Percentiles rank a stretch among this genome's conserved stretches.
These are phyloP conservation scores for Didymodactylos carnosus DNA, from an alignment of 2,888 invertebrate genomes.

Conservation along the genomic window DNA sequence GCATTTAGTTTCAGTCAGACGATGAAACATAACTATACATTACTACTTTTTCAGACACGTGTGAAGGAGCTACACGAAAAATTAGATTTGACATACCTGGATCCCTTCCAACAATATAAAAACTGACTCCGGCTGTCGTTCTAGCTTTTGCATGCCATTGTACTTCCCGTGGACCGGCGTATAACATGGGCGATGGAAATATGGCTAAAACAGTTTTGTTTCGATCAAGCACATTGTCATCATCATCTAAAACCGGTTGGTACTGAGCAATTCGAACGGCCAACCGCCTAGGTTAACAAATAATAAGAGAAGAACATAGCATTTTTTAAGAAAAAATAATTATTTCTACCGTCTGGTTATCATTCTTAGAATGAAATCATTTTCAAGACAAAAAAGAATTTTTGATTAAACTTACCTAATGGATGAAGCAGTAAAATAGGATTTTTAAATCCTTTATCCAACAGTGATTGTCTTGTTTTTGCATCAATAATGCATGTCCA, in stretches of 20 bases:
- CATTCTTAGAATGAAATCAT: too few relatives aligned
- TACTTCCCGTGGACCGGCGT: conserved; percentile 96
- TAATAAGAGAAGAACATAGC: neutral
- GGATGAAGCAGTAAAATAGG: conserved; percentile 87
- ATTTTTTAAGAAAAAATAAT: conserved; percentile 9
- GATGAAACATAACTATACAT: too few relatives aligned
- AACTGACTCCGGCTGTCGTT: conserved; percentile 88
- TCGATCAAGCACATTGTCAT: conserved; percentile 51
- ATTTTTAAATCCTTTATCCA: conserved; percentile 56
- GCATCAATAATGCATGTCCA: conserved; percentile 91
- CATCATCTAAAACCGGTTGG: conserved; percentile 51
- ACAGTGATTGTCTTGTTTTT: conserved; percentile 36
- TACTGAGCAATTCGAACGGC: conserved; percentile 77
- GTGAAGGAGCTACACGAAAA: too few relatives aligned
- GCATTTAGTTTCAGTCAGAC: too few relatives aligned
- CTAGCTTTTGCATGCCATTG: conserved; percentile 82
- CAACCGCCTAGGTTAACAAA: conserved; percentile 51
- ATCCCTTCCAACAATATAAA: conserved; percentile 93
- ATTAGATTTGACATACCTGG: too few relatives aligned
- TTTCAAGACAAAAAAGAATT: too few relatives aligned
- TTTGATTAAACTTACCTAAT: conserved; percentile 55
- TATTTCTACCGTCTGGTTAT: too few relatives aligned
- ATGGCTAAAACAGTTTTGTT: conserved; percentile 73
- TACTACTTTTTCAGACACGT: too few relatives aligned
- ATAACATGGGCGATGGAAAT: conserved; percentile 99